These are phyloP conservation scores for Atrichornis clamosus DNA, from an alignment of 2,113 vertebrate genomes.

Conservation along the genomic window DNA sequence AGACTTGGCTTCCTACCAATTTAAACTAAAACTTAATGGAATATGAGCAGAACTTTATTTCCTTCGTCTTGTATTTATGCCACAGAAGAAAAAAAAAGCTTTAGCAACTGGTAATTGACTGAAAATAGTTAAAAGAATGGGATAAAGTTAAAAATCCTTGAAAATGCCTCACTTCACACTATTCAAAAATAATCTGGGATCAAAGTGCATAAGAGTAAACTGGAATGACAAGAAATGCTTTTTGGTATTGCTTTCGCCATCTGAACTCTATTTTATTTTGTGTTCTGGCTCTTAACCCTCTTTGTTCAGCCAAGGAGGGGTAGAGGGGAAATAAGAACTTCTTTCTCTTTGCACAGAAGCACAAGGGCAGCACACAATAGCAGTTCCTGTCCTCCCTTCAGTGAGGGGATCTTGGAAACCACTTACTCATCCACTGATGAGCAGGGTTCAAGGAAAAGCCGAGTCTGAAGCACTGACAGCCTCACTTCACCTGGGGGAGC, in stretches of 20 bases:
- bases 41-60: background rate
- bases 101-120: background rate
- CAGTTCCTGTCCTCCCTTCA: background rate
- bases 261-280: background rate
- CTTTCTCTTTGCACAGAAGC: background rate
- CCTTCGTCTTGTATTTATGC: background rate
- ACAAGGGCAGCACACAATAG: background rate
- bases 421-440: background rate
- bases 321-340: background rate
- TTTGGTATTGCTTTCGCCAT: background rate
- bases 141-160: background rate
- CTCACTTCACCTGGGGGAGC: background rate
- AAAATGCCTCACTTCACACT: background rate
- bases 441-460: background rate
- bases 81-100: background rate
- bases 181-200: conserved; percentile 13
- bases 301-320: background rate
- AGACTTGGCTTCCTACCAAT: background rate
- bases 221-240: background rate
- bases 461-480: background rate
- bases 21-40: background rate
- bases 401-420: background rate
- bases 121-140: background rate
- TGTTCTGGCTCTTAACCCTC: background rate
- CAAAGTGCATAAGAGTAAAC: background rate